Evolutionary conservation across 2,888 invertebrate species (phyloP).

Genomic region (Lasioglossum vierecki): DNA sequence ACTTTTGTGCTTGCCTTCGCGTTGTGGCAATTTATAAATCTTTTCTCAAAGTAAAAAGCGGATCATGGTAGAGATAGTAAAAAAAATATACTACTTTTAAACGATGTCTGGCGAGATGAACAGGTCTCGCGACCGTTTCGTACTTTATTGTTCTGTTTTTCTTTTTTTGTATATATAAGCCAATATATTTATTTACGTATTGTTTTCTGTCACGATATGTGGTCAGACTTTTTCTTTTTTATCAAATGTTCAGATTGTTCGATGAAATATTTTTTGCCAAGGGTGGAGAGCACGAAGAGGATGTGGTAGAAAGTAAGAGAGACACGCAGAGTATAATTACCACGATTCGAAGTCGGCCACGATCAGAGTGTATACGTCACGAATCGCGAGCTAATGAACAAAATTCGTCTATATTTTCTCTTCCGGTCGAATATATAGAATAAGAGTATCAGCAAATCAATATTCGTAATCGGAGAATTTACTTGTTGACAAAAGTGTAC

Average conservation of each 20-base stretch:
- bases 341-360: slow-evolving; percentile 55
- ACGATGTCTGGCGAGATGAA: background rate
- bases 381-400: slow-evolving; percentile 52
- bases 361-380: slow-evolving; percentile 30
- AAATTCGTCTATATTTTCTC: slow-evolving; percentile 50
- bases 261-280: slow-evolving; percentile 15
- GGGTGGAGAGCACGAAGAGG: slow-evolving; percentile 29
- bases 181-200: slow-evolving; percentile 7
- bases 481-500: slow-evolving; percentile 79
- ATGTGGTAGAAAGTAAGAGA: background rate
- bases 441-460: slow-evolving; percentile 55
- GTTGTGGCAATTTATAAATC: background rate
- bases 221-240: background rate
- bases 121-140: background rate
- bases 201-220: background rate
- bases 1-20: background rate
- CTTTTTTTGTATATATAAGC: background rate
- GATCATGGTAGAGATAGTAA: background rate
- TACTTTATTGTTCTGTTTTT: background rate
- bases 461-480: slow-evolving; percentile 70
- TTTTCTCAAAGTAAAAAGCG: background rate
- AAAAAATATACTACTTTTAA: background rate
- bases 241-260: background rate
- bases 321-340: slow-evolving; percentile 51
- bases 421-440: slow-evolving; percentile 55